Conservation (phyloP, 2,888 invertebrate species). For the Vesta saturnalis region DNA sequence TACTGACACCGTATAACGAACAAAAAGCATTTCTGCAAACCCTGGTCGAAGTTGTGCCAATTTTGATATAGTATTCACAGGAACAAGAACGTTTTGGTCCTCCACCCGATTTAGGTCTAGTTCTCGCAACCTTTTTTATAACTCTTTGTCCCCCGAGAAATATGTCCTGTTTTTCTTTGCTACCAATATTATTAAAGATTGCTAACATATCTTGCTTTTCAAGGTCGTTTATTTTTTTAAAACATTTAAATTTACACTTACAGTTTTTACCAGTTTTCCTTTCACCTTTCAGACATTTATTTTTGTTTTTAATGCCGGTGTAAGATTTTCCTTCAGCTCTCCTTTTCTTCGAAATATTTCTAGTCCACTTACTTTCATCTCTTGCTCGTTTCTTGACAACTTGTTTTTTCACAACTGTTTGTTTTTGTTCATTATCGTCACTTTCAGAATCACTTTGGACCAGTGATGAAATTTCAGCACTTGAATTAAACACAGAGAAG, state of each 20-base stretch:
- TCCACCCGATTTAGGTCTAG: constrained; percentile 22
- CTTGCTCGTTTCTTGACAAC: too few species aligned
- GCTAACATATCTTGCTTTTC: constrained; percentile 27
- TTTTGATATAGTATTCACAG: constrained; percentile 29
- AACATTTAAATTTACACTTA: too few species aligned
- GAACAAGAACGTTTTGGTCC: constrained; percentile 20
- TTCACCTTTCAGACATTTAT: constrained; percentile 7
- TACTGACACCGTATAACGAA: constrained; percentile 17
- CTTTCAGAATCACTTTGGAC: too few species aligned
- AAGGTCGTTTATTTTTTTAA: constrained; percentile 24
- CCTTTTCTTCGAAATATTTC: constrained; percentile 10
- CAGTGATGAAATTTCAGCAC: constrained; percentile 34
- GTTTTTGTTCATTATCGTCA: too few species aligned
- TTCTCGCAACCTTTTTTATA: too few species aligned
- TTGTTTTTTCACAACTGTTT: too few species aligned
- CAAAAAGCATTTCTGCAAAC: too few species aligned
- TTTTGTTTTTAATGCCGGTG: too few species aligned
- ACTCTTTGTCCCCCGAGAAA: constrained; percentile 11
- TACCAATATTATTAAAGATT: constrained; percentile 30
- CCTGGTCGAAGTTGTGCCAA: constrained; percentile 15
- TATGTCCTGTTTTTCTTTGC: constrained; percentile 26
- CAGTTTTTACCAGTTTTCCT: constrained; percentile 9
- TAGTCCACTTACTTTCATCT: constrained; percentile 12
- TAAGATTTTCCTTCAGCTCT: too few species aligned
- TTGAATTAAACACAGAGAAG: constrained; percentile 32